Conservation (phyloP, 2,797 vertebrate species). For the Novumbra hubbsi region DNA sequence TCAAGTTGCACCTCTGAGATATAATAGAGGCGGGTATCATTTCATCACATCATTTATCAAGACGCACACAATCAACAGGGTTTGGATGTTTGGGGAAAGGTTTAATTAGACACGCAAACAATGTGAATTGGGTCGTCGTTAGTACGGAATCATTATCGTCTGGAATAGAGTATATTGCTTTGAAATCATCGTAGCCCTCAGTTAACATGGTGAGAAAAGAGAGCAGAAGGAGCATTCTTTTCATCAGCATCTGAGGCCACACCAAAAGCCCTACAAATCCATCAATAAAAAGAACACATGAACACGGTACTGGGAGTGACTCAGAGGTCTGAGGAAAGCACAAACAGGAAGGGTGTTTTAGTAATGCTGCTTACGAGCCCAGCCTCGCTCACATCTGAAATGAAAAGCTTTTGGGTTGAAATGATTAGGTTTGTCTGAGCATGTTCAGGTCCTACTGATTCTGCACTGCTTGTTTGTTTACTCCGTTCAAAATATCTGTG, state of each 20-base stretch:
- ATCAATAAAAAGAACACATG: neutral
- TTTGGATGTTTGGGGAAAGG: neutral
- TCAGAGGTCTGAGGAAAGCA: neutral
- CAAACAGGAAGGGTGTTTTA: neutral
- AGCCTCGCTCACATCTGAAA: neutral
- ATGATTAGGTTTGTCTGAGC: neutral
- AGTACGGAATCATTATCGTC: neutral
- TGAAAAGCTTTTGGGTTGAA: neutral
- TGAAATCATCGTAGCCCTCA: neutral
- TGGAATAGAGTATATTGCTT: neutral
- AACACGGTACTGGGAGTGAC: neutral
- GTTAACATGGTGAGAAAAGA: neutral
- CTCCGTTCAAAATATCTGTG: neutral
- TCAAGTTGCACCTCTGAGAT: neutral
- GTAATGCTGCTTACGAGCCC: constrained; percentile 45
- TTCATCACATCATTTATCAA: neutral
- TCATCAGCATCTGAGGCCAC: neutral
- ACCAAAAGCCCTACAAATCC: neutral
- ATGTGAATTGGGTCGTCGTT: too few species aligned
- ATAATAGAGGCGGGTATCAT: neutral
- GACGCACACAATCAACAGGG: neutral
- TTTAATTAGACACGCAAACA: neutral
- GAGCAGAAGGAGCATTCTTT: neutral
- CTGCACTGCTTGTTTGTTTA: neutral
- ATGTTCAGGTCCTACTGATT: neutral